Percentiles rank a stretch among this genome's conserved stretches.
Evolutionary conservation across 2,113 vertebrate genomes (phyloP).

Genomic region (Austrofundulus limnaeus): DNA sequence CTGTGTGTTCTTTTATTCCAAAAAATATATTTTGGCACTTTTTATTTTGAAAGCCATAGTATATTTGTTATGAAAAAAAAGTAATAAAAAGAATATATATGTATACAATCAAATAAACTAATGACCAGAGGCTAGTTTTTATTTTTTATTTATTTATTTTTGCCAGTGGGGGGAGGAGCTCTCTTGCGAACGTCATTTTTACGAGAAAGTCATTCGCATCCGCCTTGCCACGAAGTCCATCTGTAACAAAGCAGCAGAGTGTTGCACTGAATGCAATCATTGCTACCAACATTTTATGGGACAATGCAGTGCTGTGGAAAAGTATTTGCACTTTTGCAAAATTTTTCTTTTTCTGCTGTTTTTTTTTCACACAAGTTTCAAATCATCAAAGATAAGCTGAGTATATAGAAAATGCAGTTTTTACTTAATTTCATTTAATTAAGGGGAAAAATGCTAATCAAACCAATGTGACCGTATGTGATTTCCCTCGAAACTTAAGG

Average conservation of each 20-base stretch:
- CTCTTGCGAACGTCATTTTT: slow-evolving; percentile 38
- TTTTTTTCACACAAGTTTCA: no score
- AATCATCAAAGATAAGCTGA: no score
- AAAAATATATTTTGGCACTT: slow-evolving; percentile 81
- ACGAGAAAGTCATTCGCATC: slow-evolving; percentile 15
- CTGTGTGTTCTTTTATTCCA: slow-evolving; percentile 85
- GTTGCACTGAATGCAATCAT: slow-evolving; percentile 9
- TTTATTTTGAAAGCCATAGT: slow-evolving; percentile 87
- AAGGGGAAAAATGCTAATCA: no score
- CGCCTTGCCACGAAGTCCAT: slow-evolving; percentile 5
- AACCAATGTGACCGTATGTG: no score
- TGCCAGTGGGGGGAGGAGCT: slow-evolving; percentile 74
- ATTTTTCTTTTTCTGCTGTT: no score
- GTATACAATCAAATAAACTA: slow-evolving; percentile 76
- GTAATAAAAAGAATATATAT: slow-evolving; percentile 71
- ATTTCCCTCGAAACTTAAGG: no score
- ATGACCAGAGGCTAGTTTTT: slow-evolving; percentile 75
- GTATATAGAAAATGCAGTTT: no score
- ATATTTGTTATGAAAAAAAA: slow-evolving; percentile 82
- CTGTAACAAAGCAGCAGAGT: not conserved
- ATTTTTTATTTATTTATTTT: slow-evolving; percentile 46
- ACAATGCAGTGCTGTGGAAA: no score
- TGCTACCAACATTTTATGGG: no score
- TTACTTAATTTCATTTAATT: no score
- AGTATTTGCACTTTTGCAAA: no score